phyloP scores from a whole-genome alignment of 1,140 invertebrate species.

The Amyelois transitella region DNA sequence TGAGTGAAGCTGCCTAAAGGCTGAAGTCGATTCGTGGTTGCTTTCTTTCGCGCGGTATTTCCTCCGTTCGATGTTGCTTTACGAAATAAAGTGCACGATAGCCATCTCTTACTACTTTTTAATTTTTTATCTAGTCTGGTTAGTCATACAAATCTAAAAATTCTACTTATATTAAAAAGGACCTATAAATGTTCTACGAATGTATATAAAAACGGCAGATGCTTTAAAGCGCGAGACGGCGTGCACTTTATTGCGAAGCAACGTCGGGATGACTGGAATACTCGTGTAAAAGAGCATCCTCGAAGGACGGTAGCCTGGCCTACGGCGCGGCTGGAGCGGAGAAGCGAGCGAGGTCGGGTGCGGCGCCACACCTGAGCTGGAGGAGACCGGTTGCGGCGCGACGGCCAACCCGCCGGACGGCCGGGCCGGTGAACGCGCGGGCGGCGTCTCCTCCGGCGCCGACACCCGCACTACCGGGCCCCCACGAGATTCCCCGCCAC shows the following conservation, averaged over 20 bases:
- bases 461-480: constrained; percentile 69
- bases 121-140: neutral
- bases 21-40: constrained; percentile 13
- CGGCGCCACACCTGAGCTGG: constrained; percentile 73
- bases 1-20: constrained; percentile 49
- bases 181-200: neutral
- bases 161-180: neutral
- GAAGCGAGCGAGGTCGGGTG: constrained; percentile 49
- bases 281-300: constrained; percentile 5
- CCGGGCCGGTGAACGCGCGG: constrained; percentile 54
- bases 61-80: neutral
- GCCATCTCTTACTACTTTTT: neutral
- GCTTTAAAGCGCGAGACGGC: neutral
- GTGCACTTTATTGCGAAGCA: neutral
- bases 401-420: constrained; percentile 57
- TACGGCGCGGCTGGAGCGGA: constrained; percentile 42
- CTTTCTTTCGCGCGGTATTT: neutral
- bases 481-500: constrained; percentile 52
- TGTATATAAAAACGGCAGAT: too few species aligned
- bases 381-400: constrained; percentile 68
- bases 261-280: neutral
- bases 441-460: constrained; percentile 60
- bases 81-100: neutral
- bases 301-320: constrained; percentile 26
- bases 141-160: neutral